A percentile compares a stretch with the other conserved stretches of the same genome.
These are phyloP conservation scores for Brotula barbata DNA, from an alignment of 2,797 vertebrate species.

Conservation along the genomic window DNA sequence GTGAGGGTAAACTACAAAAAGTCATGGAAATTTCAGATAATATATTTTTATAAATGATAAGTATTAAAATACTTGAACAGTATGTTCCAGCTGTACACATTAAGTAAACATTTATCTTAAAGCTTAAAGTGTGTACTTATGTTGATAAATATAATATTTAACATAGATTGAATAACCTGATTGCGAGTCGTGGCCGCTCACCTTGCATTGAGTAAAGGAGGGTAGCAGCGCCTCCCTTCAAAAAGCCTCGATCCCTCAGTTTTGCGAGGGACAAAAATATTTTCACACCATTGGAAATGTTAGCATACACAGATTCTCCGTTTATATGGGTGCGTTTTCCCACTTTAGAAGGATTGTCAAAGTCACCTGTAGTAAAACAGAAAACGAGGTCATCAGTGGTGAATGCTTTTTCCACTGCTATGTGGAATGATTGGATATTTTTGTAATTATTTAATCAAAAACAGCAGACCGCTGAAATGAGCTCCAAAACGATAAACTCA, in stretches of 20 bases:
- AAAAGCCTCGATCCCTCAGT: slow-evolving; percentile 9
- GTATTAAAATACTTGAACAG: too few species aligned
- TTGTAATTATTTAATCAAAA: neutral
- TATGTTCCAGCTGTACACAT: too few species aligned
- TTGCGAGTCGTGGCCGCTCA: neutral
- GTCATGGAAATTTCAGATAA: too few species aligned
- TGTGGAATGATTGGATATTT: neutral
- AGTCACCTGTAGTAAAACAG: slow-evolving; percentile 9
- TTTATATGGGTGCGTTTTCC: neutral
- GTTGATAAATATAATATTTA: neutral
- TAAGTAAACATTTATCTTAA: too few species aligned
- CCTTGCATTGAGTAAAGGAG: slow-evolving; percentile 25
- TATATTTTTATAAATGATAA: too few species aligned
- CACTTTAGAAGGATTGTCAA: slow-evolving; percentile 3
- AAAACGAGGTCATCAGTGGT: neutral
- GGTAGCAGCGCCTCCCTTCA: slow-evolving; percentile 14
- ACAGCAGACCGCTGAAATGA: too few species aligned
- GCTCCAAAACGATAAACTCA: slow-evolving; percentile 4
- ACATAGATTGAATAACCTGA: neutral
- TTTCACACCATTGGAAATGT: neutral
- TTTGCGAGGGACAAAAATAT: slow-evolving; percentile 4
- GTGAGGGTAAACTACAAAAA: too few species aligned
- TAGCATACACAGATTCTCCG: slow-evolving; percentile 8
- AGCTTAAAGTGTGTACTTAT: too few species aligned
- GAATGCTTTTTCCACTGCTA: neutral